phyloP scores from a whole-genome alignment of 2,797 vertebrate species.

The Anabas testudineus region DNA sequence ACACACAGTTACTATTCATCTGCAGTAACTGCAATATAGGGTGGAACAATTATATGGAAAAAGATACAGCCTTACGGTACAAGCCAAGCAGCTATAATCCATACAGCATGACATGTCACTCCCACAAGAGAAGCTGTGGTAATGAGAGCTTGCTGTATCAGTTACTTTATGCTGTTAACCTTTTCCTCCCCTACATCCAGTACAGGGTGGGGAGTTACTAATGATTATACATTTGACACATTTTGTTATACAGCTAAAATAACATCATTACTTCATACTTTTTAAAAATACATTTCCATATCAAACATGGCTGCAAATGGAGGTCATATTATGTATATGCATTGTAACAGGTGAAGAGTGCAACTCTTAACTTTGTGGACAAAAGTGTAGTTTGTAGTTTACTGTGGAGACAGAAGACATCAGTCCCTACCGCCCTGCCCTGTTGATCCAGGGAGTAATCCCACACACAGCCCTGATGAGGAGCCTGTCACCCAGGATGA shows the following conservation, averaged over 20 bases:
- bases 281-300: background rate
- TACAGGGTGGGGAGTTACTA: constrained; percentile 19
- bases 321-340: background rate
- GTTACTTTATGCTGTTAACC: constrained; percentile 25
- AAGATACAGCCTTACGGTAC: constrained; percentile 16
- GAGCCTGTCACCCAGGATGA: constrained; percentile 68
- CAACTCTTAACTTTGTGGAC: background rate
- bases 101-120: constrained; percentile 21
- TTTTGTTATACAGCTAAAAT: background rate
- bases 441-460: constrained; percentile 72
- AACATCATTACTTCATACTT: background rate
- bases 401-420: constrained; percentile 37
- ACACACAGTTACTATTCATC: constrained; percentile 10
- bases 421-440: constrained; percentile 27
- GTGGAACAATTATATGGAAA: background rate
- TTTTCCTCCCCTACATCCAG: constrained; percentile 14
- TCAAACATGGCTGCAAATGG: background rate
- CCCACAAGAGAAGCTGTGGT: constrained; percentile 42
- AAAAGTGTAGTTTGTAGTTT: constrained; percentile 30
- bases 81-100: constrained; percentile 25
- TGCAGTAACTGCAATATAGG: constrained; percentile 1
- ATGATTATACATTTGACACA: background rate
- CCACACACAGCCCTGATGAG: constrained; percentile 64
- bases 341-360: constrained; percentile 14
- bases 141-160: constrained; percentile 51